These are phyloP conservation scores for Coelopa pilipes DNA, from an alignment of 2,888 invertebrate species.

Conservation along the genomic window DNA sequence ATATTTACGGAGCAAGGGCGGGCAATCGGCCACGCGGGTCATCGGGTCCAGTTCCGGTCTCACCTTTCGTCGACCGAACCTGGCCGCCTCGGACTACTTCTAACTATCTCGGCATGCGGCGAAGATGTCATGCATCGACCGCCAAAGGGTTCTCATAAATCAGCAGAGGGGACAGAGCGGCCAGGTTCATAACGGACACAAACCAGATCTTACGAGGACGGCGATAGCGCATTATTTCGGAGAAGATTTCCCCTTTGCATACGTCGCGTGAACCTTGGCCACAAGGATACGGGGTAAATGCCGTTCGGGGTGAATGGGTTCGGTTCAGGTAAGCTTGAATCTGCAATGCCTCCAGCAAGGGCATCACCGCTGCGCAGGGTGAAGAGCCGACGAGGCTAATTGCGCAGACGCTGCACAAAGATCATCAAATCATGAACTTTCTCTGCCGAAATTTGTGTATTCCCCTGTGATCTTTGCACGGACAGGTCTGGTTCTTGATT, in stretches of 20 bases:
- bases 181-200: background rate
- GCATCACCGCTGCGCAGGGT: background rate
- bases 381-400: slow-evolving; percentile 20
- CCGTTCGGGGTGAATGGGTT: slow-evolving; percentile 7
- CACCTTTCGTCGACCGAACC: background rate
- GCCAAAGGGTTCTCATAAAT: slow-evolving; percentile 36
- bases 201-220: background rate
- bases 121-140: background rate
- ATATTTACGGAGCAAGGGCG: background rate
- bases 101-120: too few relatives aligned
- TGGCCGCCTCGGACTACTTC: too few relatives aligned
- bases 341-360: background rate
- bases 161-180: slow-evolving; percentile 27
- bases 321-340: background rate
- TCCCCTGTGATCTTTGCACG: slow-evolving; percentile 9
- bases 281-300: background rate
- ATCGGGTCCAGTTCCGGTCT: background rate
- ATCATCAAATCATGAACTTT: slow-evolving; percentile 40
- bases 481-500: background rate
- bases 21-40: background rate
- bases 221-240: background rate
- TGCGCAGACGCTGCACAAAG: slow-evolving; percentile 8
- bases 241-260: background rate
- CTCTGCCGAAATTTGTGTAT: slow-evolving; percentile 36
- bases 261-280: background rate